Conservation (phyloP, 2,113 vertebrate species). For the Recurvirostra avosetta region DNA sequence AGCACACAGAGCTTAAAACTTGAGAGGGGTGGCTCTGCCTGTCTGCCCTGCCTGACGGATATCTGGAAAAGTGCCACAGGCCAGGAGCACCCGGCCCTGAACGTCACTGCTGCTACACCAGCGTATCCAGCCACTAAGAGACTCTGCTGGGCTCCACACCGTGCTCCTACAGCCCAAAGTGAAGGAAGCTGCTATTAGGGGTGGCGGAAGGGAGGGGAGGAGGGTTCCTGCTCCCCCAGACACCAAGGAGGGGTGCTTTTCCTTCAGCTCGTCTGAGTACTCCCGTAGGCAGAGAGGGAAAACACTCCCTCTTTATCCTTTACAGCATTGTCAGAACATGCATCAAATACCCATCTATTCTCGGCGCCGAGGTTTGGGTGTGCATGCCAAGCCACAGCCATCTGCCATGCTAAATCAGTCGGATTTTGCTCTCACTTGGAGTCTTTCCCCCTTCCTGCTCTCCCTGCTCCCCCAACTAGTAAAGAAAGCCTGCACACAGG, state of each 20-base stretch:
- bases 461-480: neutral
- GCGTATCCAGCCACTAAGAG: neutral
- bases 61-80: neutral
- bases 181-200: neutral
- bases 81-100: neutral
- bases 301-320: neutral
- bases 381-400: constrained; percentile 26
- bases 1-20: neutral
- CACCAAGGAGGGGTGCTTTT: neutral
- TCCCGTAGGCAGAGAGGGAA: neutral
- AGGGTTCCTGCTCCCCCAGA: neutral
- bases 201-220: neutral
- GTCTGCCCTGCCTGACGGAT: neutral
- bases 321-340: neutral
- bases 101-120: neutral
- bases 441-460: neutral
- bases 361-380: neutral
- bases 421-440: neutral
- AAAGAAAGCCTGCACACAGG: neutral
- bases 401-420: constrained; percentile 1
- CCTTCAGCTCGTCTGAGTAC: neutral
- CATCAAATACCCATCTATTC: neutral
- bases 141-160: neutral
- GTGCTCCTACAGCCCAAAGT: neutral
- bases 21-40: neutral